Percentiles rank a stretch among this genome's conserved stretches.
Conservation (phyloP, 2,113 vertebrate species). For the Hippocampus abdominalis region DNA sequence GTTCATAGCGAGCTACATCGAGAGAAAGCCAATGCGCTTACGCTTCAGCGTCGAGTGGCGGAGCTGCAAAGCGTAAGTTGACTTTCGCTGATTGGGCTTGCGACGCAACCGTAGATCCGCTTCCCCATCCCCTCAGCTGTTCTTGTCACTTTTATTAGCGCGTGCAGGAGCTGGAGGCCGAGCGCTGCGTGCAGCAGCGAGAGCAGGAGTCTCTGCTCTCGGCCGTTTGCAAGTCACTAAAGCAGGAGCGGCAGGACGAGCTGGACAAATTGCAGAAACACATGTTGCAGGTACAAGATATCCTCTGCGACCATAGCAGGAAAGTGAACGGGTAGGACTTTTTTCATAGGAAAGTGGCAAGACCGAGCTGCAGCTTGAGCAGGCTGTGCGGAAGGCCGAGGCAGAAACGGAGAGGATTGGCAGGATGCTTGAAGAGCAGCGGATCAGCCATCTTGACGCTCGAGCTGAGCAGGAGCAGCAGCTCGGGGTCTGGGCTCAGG, state of each 20-base stretch:
- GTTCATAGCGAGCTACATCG: constrained; percentile 37
- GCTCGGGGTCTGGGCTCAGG: constrained; percentile 41
- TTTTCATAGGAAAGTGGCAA: constrained; percentile 56
- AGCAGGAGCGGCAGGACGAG: constrained; percentile 58
- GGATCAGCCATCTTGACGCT: constrained; percentile 27
- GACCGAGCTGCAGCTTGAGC: constrained; percentile 24
- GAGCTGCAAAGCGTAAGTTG: constrained; percentile 71
- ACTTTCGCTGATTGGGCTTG: background rate
- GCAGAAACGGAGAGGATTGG: constrained; percentile 43
- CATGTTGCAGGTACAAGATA: constrained; percentile 46
- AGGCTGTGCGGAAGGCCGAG: constrained; percentile 42
- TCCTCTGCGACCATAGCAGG: constrained; percentile 1
- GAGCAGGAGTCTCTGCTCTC: constrained; percentile 56
- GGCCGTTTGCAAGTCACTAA: constrained; percentile 47
- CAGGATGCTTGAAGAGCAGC: constrained; percentile 42
- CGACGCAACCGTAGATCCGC: background rate
- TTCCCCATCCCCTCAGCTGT: background rate
- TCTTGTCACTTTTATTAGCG: constrained; percentile 47
- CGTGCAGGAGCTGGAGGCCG: constrained; percentile 62
- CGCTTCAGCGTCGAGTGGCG: constrained; percentile 57
- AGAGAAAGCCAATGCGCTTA: constrained; percentile 43
- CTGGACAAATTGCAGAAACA: constrained; percentile 49
- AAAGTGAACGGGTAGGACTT: constrained; percentile 12
- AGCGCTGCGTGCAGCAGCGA: constrained; percentile 42
- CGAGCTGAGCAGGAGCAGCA: constrained; percentile 50